These are phyloP conservation scores for Willowsia nigromaculata DNA, from an alignment of 2,888 invertebrate species.

Conservation along the genomic window DNA sequence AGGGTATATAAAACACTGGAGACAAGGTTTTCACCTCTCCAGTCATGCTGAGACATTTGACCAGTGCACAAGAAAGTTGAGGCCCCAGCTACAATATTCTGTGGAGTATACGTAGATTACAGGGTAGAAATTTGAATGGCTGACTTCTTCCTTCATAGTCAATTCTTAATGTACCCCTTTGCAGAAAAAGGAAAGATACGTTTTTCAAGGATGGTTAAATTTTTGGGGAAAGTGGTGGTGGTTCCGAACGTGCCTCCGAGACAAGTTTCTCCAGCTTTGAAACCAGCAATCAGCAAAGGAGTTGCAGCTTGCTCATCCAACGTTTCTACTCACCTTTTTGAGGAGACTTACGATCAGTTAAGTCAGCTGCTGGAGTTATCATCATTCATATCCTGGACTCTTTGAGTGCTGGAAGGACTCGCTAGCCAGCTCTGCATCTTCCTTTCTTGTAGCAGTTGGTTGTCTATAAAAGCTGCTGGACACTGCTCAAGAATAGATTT, in stretches of 20 bases:
- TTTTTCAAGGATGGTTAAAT: no score
- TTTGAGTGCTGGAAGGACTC: background rate
- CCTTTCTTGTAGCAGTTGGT: conserved; percentile 33
- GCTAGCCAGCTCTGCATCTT: background rate
- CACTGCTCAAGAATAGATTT: conserved; percentile 97
- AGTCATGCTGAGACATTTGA: conserved; percentile 42
- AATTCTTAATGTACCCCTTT: no score
- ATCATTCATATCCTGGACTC: background rate
- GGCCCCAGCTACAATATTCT: background rate
- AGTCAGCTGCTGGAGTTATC: background rate
- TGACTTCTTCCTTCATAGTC: no score
- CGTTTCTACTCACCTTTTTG: no score
- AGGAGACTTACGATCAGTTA: no score
- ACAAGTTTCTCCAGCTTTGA: no score
- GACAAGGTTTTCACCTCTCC: background rate
- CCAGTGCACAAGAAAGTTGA: background rate
- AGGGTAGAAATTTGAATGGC: no score
- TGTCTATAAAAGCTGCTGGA: conserved; percentile 97
- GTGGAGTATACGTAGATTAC: no score
- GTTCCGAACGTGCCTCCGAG: conserved; percentile 1
- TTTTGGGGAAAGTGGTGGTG: background rate
- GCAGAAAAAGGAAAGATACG: no score
- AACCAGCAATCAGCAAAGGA: background rate
- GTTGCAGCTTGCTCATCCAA: no score
- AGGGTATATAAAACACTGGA: conserved; percentile 42